These are phyloP conservation scores for Ispidina picta DNA, from an alignment of 2,797 vertebrate species.

Conservation along the genomic window DNA sequence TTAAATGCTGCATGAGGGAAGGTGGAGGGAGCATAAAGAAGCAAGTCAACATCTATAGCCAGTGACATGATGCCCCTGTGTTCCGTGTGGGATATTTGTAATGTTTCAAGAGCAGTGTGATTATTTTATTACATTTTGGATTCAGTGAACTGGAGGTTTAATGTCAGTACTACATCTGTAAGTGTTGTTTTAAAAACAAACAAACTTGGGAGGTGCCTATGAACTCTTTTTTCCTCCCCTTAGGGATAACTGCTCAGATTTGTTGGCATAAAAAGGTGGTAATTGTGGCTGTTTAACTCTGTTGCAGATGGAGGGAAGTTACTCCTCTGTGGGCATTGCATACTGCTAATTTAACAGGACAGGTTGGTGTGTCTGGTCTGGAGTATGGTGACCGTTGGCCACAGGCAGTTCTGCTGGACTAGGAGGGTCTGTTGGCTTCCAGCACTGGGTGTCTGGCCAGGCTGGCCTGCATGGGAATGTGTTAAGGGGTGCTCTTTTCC, in stretches of 20 bases:
- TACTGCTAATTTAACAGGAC: not conserved
- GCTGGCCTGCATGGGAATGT: not conserved
- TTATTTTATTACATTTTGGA: not conserved
- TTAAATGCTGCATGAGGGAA: not conserved
- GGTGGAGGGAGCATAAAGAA: not conserved
- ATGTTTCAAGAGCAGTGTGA: not conserved
- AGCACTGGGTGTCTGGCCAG: not conserved
- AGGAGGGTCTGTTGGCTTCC: not conserved
- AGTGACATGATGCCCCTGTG: rapidly evolving
- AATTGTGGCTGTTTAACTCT: not conserved
- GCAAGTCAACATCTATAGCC: not conserved
- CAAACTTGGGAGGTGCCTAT: not conserved
- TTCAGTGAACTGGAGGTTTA: not conserved
- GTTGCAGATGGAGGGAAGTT: not conserved
- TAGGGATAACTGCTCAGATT: not conserved
- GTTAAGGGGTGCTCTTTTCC: not conserved
- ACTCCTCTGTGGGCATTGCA: not conserved
- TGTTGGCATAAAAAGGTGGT: not conserved
- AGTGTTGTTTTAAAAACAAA: not conserved
- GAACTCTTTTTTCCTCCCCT: not conserved
- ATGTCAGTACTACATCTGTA: not conserved
- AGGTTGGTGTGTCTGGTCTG: not conserved
- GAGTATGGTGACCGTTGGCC: not conserved
- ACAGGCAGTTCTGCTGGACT: not conserved
- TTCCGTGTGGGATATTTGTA: not conserved